Percentiles rank a stretch among this genome's conserved stretches.
These are phyloP conservation scores for Listronotus bonariensis DNA, from an alignment of 1,140 invertebrate genomes.

Conservation along the genomic window DNA sequence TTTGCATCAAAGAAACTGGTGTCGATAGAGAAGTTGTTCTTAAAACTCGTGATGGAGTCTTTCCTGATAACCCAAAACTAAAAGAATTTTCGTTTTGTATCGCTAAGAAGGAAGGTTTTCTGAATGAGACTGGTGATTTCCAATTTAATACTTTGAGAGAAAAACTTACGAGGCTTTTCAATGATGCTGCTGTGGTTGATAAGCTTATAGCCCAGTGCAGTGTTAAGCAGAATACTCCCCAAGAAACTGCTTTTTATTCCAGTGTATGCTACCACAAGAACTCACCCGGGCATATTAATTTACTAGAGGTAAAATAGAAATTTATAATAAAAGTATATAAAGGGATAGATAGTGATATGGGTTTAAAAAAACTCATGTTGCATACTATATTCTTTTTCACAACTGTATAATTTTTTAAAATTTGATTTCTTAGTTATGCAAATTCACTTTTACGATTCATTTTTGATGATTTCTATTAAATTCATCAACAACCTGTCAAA, in stretches of 20 bases:
- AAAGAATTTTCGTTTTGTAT: slow-evolving; percentile 58
- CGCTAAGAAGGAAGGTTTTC: slow-evolving; percentile 55
- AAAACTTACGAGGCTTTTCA: slow-evolving; percentile 48
- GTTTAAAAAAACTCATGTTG: too few relatives aligned
- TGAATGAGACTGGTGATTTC: slow-evolving; percentile 52
- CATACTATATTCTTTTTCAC: too few relatives aligned
- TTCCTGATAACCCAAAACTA: slow-evolving; percentile 39
- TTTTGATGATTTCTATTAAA: background rate
- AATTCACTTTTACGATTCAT: too few relatives aligned
- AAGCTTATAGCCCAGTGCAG: slow-evolving; percentile 55
- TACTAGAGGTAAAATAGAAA: background rate
- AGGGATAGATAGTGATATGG: too few relatives aligned
- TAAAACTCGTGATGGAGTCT: slow-evolving; percentile 16
- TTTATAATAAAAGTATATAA: too few relatives aligned
- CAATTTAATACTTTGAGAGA: slow-evolving; percentile 52
- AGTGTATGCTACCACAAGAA: slow-evolving; percentile 55
- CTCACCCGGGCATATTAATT: slow-evolving; percentile 12
- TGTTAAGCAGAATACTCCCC: slow-evolving; percentile 53
- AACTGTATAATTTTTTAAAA: too few relatives aligned
- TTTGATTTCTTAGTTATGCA: too few relatives aligned
- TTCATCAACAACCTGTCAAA: too few relatives aligned
- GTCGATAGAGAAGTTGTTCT: slow-evolving; percentile 23
- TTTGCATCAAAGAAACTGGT: slow-evolving; percentile 23
- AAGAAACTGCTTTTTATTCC: slow-evolving; percentile 56
- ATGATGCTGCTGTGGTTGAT: slow-evolving; percentile 50